These are phyloP conservation scores for Gymnoscopelus braueri DNA, from an alignment of 2,797 vertebrate genomes.

Conservation along the genomic window DNA sequence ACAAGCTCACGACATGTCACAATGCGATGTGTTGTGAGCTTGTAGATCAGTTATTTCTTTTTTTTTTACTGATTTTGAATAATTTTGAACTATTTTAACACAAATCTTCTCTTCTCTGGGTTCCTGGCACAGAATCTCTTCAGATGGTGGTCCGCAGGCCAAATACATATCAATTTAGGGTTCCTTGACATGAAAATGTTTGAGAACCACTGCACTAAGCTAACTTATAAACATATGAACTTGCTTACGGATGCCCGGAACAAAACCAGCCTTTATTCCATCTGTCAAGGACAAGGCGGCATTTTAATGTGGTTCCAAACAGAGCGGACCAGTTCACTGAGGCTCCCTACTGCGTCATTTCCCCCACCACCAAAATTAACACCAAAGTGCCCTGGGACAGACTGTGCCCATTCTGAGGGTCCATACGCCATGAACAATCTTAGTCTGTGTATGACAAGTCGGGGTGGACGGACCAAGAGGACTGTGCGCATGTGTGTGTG, in stretches of 20 bases:
- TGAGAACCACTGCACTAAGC: no score
- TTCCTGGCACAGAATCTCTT: no score
- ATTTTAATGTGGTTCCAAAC: neutral
- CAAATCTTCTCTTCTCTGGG: neutral
- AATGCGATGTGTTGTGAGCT: no score
- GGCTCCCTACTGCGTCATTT: constrained; percentile 20
- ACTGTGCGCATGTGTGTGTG: neutral
- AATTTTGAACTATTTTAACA: neutral
- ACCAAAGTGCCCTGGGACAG: constrained; percentile 24
- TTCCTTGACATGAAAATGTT: no score
- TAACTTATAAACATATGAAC: neutral
- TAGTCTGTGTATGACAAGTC: constrained; percentile 26
- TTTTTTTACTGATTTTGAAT: constrained; percentile 1
- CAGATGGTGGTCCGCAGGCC: no score
- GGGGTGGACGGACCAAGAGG: constrained; percentile 10
- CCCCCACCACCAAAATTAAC: constrained; percentile 17
- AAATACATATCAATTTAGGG: no score
- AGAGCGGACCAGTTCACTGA: neutral
- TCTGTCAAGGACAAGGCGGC: neutral
- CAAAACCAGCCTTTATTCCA: constrained; percentile 1
- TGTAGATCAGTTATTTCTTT: no score
- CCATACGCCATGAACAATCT: constrained; percentile 20
- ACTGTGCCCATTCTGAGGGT: constrained; percentile 23
- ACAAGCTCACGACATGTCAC: no score
- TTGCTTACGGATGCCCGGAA: neutral